phyloP scores from a whole-genome alignment of 2,888 invertebrate species.

The Cerceris ruficornis region DNA sequence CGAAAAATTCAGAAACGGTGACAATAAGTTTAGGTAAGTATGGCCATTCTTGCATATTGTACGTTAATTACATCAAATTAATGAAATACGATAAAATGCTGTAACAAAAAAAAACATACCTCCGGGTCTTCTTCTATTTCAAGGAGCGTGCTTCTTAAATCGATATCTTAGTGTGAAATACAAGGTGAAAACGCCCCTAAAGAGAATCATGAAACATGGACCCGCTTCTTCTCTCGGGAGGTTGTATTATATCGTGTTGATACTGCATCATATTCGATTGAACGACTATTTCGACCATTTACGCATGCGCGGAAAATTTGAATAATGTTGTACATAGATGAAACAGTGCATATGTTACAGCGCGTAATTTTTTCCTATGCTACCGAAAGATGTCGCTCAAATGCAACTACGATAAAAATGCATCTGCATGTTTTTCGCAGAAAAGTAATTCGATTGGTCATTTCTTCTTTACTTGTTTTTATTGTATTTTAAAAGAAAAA shows the following conservation, averaged over 20 bases:
- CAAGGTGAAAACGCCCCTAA: conserved; percentile 14
- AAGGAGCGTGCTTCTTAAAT: neutral
- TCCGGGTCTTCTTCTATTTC: no score
- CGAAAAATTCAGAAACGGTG: no score
- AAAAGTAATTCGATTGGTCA: no score
- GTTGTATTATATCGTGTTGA: conserved; percentile 49
- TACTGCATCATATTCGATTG: conserved; percentile 69
- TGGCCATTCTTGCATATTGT: no score
- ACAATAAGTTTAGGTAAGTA: no score
- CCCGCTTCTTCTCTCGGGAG: conserved; percentile 16
- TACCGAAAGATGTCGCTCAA: conserved; percentile 16
- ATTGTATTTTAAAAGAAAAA: no score
- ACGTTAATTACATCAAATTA: no score
- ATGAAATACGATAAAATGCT: no score
- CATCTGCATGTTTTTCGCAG: no score
- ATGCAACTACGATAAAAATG: neutral
- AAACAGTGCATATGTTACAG: neutral
- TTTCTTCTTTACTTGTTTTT: no score
- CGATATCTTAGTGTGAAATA: neutral
- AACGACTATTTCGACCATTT: conserved; percentile 53
- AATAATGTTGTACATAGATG: conserved; percentile 33
- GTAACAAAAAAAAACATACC: no score
- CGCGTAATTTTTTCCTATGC: neutral
- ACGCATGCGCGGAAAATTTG: conserved; percentile 51
- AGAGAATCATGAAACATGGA: conserved; percentile 31